Base-by-base conservation (phyloP, 2,113 vertebrate species). In the Hemiprocne comata region DNA sequence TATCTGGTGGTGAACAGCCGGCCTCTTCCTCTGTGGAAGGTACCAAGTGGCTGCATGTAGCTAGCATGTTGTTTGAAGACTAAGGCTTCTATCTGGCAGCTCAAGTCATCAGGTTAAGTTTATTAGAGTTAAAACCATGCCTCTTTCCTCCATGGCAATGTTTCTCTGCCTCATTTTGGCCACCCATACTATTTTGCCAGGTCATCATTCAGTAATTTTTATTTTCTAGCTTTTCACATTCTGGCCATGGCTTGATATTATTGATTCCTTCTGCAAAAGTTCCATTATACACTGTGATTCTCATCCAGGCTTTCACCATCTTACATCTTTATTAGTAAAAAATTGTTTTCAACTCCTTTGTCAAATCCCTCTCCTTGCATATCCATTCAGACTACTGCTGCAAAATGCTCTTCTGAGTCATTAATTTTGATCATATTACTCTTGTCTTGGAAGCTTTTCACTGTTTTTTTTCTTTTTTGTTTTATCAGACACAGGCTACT, bases 341-440 rank as follows among this genome's bases (percentile, higher is more conserved):
- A 79, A 78, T 51, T 75, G 15, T 89, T 93, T 93, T 91, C 20
- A 80, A 62, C 66, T 74, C 42, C 65, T 93, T 89, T 95, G 53
- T 48, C 58, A 94, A 66, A 65, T 79, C n/a, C 17, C 3, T 71
- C 25, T 75, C 51, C 69, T 80, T 84, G 36, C 51, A 67, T 86
- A 92, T 46, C 72, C 29, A 48, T 81, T 93, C 84, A 88, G 58
- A 58, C 33, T 64, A 25, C 72, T 90, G 62, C 72, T 86, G 71
- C 34, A 58, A 95, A 93, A 15, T 83, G 60, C 75, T 74, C 40
- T 62, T 93, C 60, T 55, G 69, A 92, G 75, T 62, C 92, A 91
- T 87, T 87, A 90, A 76, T 91, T 97, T 73, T 90, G 48, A 82
- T 65, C 28, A 50, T 70, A 62, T 73, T 83, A 84, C 29, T 88